Conservation (phyloP, 2,113 vertebrate genomes). For the Malurus alboscapulatus region DNA sequence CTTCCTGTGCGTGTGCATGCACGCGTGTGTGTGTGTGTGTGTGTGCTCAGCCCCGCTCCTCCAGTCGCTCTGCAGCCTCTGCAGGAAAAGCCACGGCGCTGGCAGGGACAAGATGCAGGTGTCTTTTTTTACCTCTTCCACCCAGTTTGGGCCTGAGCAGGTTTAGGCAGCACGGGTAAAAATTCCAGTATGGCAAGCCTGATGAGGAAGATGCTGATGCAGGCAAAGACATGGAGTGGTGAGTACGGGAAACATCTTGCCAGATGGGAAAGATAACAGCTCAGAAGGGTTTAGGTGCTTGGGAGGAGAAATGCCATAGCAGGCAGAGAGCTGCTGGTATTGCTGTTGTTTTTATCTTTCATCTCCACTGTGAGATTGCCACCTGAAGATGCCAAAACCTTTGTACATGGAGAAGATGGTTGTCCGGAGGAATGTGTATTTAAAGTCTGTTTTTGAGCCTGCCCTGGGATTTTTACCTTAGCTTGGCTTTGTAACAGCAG, state of each 20-base stretch:
- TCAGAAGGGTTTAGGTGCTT: neutral
- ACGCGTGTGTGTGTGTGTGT: neutral
- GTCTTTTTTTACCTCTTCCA: neutral
- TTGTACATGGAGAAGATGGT: neutral
- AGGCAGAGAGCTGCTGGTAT: neutral
- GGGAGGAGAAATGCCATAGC: neutral
- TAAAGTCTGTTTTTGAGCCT: neutral
- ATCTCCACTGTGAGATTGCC: neutral
- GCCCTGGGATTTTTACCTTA: neutral
- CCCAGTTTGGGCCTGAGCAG: neutral
- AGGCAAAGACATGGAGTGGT: constrained; percentile 41
- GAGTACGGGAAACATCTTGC: constrained; percentile 13
- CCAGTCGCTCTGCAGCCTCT: neutral
- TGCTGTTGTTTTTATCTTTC: neutral
- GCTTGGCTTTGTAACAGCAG: neutral
- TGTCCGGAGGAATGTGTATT: neutral
- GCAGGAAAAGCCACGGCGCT: neutral
- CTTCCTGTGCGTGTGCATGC: constrained; percentile 40
- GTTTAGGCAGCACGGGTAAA: neutral
- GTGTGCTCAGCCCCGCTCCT: neutral
- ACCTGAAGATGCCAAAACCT: neutral
- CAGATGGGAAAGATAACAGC: neutral
- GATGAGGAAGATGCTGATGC: constrained; percentile 59
- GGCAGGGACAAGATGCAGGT: neutral
- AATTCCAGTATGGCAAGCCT: constrained; percentile 56